A percentile compares a stretch with the other conserved stretches of the same genome.
phyloP scores from a whole-genome alignment of 2,797 vertebrate species.

The Intellagama lesueurii region DNA sequence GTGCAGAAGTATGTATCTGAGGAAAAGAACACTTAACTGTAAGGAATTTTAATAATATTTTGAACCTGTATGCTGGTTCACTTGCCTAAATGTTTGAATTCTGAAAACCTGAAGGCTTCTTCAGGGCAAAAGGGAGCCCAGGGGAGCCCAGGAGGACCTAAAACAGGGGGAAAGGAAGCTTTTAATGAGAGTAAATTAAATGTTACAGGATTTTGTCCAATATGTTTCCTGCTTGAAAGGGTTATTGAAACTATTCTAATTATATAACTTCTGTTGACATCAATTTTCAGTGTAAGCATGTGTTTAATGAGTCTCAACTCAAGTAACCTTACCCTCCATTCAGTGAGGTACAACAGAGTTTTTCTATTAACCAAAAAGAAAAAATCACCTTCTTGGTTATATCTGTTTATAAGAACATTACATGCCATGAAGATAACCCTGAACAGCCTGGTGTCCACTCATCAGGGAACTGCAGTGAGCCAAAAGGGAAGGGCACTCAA shows the following conservation, averaged over 20 bases:
- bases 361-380: background rate
- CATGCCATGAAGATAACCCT: background rate
- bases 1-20: constrained; percentile 22
- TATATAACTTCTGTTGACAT: background rate
- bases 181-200: too few relatives aligned
- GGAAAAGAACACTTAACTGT: background rate
- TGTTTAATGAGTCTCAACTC: background rate
- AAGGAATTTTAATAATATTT: constrained; percentile 18
- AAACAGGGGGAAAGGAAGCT: too few relatives aligned
- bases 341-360: background rate
- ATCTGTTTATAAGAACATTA: background rate
- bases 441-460: background rate
- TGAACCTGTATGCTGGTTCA: constrained; percentile 6
- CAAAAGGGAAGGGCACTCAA: too few relatives aligned
- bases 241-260: background rate
- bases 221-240: background rate
- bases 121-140: too few relatives aligned
- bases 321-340: background rate
- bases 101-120: too few relatives aligned
- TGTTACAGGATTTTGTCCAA: too few relatives aligned
- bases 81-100: background rate
- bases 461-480: too few relatives aligned
- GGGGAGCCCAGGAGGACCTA: too few relatives aligned
- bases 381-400: too few relatives aligned
- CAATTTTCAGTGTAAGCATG: background rate